Percentiles rank a stretch among this genome's conserved stretches.
Conservation (phyloP, 2,888 invertebrate species). For the Agonopterix alstromeriana region DNA sequence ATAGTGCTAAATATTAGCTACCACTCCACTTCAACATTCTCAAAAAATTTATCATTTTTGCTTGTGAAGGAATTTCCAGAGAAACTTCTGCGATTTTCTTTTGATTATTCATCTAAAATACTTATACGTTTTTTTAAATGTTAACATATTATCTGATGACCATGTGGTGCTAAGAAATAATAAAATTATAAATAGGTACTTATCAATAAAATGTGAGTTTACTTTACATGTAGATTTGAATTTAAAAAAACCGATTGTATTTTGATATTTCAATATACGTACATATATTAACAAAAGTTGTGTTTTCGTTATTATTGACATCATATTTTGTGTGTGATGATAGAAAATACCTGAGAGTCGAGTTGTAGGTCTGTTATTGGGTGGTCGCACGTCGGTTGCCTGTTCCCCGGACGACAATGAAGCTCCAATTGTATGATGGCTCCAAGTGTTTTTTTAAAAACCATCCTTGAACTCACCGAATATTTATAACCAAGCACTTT, state of each 20-base stretch:
- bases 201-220: too few relatives aligned
- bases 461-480: too few relatives aligned
- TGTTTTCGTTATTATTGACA: background rate
- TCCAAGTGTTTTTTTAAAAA: too few relatives aligned
- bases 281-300: constrained; percentile 49
- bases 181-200: constrained; percentile 24
- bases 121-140: background rate
- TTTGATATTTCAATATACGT: constrained; percentile 55
- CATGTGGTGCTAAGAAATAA: constrained; percentile 52
- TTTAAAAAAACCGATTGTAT: constrained; percentile 43
- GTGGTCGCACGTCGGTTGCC: too few relatives aligned
- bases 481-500: too few relatives aligned
- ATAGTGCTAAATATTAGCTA: background rate
- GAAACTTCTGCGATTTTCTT: too few relatives aligned
- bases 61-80: constrained; percentile 11
- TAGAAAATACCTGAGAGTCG: too few relatives aligned
- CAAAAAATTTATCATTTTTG: constrained; percentile 6
- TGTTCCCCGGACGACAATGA: too few relatives aligned
- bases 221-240: constrained; percentile 28
- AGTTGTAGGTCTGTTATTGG: too few relatives aligned
- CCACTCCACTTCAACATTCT: background rate
- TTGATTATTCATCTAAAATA: too few relatives aligned
- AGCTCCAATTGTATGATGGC: too few relatives aligned
- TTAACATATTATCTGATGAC: background rate
- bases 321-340: too few relatives aligned